These are phyloP conservation scores for Darevskia nairensis DNA, from an alignment of 2,797 vertebrate species.

Conservation along the genomic window DNA sequence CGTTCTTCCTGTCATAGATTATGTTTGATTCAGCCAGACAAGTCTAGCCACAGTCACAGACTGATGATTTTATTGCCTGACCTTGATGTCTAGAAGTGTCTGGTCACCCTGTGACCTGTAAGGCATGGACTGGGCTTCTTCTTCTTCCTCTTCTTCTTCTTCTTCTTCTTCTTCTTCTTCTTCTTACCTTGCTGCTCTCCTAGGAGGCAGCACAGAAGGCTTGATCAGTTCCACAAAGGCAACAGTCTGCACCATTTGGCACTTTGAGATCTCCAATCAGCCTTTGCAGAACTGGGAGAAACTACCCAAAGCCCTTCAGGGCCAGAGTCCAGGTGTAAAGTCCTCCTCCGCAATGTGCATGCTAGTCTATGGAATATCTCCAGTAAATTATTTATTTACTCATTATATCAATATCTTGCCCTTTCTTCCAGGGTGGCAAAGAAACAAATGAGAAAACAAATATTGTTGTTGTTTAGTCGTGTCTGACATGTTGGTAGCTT, in stretches of 20 bases:
- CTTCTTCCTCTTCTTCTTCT: no score
- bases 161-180: no score
- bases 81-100: not conserved
- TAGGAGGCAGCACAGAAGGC: no score
- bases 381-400: no score
- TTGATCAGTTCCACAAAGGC: not conserved
- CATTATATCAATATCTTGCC: no score
- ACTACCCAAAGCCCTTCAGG: not conserved
- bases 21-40: not conserved
- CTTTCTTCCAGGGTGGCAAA: no score
- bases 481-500: no score
- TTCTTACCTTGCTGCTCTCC: no score
- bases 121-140: no score
- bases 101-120: not conserved
- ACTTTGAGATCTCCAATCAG: not conserved
- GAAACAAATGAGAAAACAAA: no score
- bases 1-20: not conserved
- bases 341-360: not conserved
- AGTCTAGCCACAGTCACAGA: not conserved
- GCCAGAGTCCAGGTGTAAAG: not conserved
- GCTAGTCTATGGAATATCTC: no score
- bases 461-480: no score
- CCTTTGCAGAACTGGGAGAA: not conserved
- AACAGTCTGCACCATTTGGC: not conserved
- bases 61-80: not conserved